phyloP scores from a whole-genome alignment of 2,797 vertebrate species.

The Falco berigora region DNA sequence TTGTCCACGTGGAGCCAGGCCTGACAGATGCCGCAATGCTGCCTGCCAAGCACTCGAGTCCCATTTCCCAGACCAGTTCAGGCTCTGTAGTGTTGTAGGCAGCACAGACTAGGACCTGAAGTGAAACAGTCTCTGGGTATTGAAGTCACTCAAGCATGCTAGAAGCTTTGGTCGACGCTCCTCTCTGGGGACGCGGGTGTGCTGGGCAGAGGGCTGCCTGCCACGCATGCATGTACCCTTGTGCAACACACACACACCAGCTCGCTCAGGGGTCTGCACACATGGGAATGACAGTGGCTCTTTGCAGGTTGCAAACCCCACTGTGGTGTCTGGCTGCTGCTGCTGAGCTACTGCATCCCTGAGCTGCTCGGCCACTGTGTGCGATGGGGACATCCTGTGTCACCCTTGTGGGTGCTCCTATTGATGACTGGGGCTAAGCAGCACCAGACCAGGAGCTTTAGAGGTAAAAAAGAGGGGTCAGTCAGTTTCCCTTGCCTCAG shows the following conservation, averaged over 20 bases:
- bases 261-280: rapidly evolving
- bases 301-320: neutral
- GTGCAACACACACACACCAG: neutral
- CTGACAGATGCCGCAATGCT: rapidly evolving
- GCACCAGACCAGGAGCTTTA: neutral
- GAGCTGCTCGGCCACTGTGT: rapidly evolving
- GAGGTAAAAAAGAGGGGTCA: neutral
- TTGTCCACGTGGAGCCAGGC: rapidly evolving
- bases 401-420: neutral
- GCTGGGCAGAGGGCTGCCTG: neutral
- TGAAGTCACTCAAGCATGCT: neutral
- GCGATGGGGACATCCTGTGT: neutral
- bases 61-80: neutral
- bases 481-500: neutral
- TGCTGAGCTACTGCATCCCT: neutral
- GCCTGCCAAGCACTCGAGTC: rapidly evolving
- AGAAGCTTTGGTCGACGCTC: neutral
- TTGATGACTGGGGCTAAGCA: neutral
- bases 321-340: neutral
- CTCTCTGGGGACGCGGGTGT: neutral
- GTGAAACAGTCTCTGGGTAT: neutral
- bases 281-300: neutral
- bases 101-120: neutral
- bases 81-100: neutral
- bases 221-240: rapidly evolving